Evolutionary conservation across 2,113 vertebrate genomes (phyloP), one percentile per base, ranked within the genome.

Genomic region (Catharus fuscescens): DNA sequence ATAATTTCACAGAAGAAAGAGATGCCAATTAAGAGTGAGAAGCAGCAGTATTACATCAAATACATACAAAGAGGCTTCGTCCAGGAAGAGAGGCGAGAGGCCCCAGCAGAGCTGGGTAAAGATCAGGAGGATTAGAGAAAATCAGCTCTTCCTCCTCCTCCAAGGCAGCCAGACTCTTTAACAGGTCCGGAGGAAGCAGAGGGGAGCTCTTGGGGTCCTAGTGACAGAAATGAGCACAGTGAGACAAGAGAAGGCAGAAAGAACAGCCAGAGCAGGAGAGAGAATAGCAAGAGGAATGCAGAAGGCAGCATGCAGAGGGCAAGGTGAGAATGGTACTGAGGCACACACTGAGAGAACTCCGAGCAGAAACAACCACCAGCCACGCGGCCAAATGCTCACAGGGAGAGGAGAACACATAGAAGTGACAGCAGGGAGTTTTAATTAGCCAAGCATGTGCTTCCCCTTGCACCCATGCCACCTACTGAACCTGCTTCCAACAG

Each of bases 31-130:
- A 95, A 97, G 97, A 96, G 81, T 71, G 89, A 96, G 96, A 93
- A 97, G 97, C 94, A 97, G 97, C 96, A 97, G 97, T 95, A 97
- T 97, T 97, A 96, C n/a, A 71, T 95, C 95, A 97, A 97, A 98
- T 99, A 99, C 99, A 99, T 99, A 99, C 99, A 99, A 99, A 99
- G 96, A 99, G 98, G 98, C 98, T 99, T 98, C 98, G 98, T 99
- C 99, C 99, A 97, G 99, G 98, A 98, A 99, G 99, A 98, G 98
- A 98, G 98, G 98, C 98, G 98, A 99, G 99, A 98, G 99, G 99
- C 93, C 98, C 98, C 90, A 99, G 98, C 98, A 99, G 97, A 98
- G 99, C 99, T 98, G 99, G 99, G 99, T 99, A 99, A 98, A 99
- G 99, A 98, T 99, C 99, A 98, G 99, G 99, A 98, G 99, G 99